A percentile compares a stretch with the other conserved stretches of the same genome.
phyloP scores from a whole-genome alignment of 2,113 vertebrate species.

The Rhinichthys klamathensis region DNA sequence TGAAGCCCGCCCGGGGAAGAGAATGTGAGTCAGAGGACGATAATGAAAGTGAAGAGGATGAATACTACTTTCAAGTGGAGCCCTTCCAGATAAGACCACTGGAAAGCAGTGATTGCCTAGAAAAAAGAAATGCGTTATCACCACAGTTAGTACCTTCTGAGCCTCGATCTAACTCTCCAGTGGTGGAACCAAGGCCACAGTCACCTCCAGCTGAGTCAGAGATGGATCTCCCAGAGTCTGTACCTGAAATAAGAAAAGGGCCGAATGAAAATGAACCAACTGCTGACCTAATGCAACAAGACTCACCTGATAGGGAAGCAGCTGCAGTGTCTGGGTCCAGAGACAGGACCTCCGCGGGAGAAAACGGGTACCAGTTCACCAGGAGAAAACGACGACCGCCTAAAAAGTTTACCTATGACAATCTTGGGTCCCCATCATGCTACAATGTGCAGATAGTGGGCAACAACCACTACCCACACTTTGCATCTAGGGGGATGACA shows the following conservation, averaged over 20 bases:
- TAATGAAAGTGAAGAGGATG: no score
- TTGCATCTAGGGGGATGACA: neutral
- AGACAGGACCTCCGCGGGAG: neutral
- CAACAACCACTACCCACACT: neutral
- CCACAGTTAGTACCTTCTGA: neutral
- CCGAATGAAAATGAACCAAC: no score
- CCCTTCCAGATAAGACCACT: no score
- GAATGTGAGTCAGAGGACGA: no score
- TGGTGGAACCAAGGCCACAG: neutral
- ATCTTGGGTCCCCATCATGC: neutral
- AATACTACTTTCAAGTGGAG: no score
- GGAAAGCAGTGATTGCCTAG: neutral
- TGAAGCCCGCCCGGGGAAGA: no score
- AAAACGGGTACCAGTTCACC: neutral
- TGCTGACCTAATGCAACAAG: no score
- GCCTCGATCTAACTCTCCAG: neutral
- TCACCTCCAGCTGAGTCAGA: neutral
- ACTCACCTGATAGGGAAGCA: no score
- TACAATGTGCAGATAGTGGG: neutral
- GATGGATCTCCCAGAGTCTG: no score
- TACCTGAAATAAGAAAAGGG: no score
- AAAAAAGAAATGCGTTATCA: neutral
- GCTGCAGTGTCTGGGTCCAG: neutral
- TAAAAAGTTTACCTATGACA: constrained; percentile 4
- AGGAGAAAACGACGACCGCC: neutral